phyloP scores from a whole-genome alignment of 2,113 vertebrate genomes.

The Cyprinodon brontotheroides region DNA sequence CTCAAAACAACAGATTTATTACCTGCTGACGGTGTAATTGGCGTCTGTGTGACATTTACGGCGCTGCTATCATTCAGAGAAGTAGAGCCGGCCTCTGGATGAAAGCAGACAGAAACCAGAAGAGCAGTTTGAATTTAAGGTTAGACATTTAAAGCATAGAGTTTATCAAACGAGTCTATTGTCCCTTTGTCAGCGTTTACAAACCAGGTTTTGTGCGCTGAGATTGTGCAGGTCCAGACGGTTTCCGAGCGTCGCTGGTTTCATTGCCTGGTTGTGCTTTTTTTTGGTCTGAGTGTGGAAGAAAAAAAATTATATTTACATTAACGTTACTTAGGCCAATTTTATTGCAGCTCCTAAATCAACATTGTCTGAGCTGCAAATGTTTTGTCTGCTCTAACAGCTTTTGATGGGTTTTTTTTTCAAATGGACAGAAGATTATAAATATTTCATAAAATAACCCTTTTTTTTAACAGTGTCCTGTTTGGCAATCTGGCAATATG shows the following conservation, averaged over 20 bases:
- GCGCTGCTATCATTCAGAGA: not conserved
- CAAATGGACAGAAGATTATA: no score
- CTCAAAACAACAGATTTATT: not conserved
- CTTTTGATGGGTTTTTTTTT: not conserved
- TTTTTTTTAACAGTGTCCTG: no score
- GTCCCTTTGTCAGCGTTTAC: no score
- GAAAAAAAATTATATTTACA: not conserved
- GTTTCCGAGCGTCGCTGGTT: not conserved
- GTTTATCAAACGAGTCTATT: not conserved
- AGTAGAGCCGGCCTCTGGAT: not conserved
- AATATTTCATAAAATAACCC: no score
- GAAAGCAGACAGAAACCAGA: slow-evolving; percentile 20
- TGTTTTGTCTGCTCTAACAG: not conserved
- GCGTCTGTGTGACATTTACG: slow-evolving; percentile 13
- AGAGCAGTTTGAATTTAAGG: not conserved
- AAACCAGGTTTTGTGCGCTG: no score
- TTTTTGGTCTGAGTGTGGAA: slow-evolving; percentile 7
- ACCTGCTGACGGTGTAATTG: slow-evolving; percentile 19
- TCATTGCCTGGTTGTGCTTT: not conserved
- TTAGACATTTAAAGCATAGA: not conserved
- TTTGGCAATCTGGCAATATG: no score
- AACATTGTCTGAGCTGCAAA: not conserved
- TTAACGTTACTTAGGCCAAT: not conserved
- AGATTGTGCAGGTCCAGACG: not conserved
- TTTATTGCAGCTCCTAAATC: not conserved